Base-by-base conservation (phyloP, 2,113 vertebrate species). In the Sarotherodon lohbergeri region DNA sequence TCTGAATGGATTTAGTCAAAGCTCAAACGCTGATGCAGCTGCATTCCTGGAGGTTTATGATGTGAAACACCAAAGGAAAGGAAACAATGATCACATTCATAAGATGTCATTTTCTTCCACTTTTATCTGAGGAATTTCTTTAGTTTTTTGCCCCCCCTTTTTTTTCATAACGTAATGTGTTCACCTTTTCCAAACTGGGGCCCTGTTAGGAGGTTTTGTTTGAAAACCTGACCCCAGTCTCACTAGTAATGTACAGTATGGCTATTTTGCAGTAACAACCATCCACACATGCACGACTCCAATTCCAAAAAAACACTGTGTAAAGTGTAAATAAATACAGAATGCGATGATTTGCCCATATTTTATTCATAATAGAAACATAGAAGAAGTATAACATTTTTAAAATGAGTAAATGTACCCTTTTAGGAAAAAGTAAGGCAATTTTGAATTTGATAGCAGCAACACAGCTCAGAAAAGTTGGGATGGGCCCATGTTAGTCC, bases 71-170 rank as follows among this genome's bases (percentile, higher is more conserved):
- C 96, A 95, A 95, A 96, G 94, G 90, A 89, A 90, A 95, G 91
- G 92, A 96, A 96, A 96, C 96, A 96, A 96, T 95, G 94, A 96
- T 95, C 91, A 94, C 96, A 96, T 96, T 97, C 96, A 97, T 91
- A 91, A 94, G 63, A 95, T 94, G 92, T 95, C 95, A 95, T 96
- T 96, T 96, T 96, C 92, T 91, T 87, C 91, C 88, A 92, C 93
- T 92, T 95, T 95, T 95, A 96, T 97, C 95, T 95, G 63, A 91
- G 84, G 91, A 94, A 93, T 95, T 94, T 94, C 41, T 87, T 89
- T 54, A 81, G 80, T 59, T 78, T 86, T 91, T 89, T 59, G 32
- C 22, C 17, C 81, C 55, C 22, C 41, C 6, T 8, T 14, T 66
- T 61, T 89, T 88, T 83, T 83, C 81, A 86, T 87, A 89, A 91